Percentiles rank a stretch among this genome's conserved stretches.
These are phyloP conservation scores for Subacronicta megacephala DNA, from an alignment of 2,888 invertebrate species.

Conservation along the genomic window DNA sequence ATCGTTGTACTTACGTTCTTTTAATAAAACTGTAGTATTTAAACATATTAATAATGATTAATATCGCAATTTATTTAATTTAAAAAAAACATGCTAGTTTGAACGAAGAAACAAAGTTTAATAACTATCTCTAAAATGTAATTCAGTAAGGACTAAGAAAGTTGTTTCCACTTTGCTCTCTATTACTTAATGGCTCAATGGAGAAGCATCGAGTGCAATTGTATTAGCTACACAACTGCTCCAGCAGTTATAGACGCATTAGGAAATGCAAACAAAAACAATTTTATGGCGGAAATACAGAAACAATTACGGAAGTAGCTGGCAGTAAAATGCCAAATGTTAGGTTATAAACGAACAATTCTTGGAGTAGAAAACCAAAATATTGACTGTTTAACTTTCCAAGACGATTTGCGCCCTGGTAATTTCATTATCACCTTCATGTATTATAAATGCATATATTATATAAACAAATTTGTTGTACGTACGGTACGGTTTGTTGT, in stretches of 20 bases:
- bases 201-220: constrained; percentile 31
- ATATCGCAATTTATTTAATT: too few species aligned
- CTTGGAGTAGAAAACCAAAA: too few species aligned
- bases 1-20: too few species aligned
- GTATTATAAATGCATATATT: too few species aligned
- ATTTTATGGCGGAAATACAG: constrained; percentile 43
- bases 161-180: constrained; percentile 22
- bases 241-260: constrained; percentile 31
- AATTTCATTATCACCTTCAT: too few species aligned
- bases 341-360: constrained; percentile 5
- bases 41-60: too few species aligned
- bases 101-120: constrained; percentile 4
- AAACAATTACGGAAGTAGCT: constrained; percentile 29
- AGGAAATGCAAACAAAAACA: constrained; percentile 51
- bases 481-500: too few species aligned
- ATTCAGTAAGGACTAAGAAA: constrained; percentile 18
- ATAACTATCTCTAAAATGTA: constrained; percentile 14
- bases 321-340: constrained; percentile 41
- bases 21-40: too few species aligned
- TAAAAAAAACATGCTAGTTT: too few species aligned
- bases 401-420: too few species aligned
- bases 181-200: constrained; percentile 47
- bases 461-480: too few species aligned
- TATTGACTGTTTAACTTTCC: too few species aligned
- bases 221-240: constrained; percentile 41